phyloP scores from a whole-genome alignment of 2,113 vertebrate genomes.

The Chauna torquata region DNA sequence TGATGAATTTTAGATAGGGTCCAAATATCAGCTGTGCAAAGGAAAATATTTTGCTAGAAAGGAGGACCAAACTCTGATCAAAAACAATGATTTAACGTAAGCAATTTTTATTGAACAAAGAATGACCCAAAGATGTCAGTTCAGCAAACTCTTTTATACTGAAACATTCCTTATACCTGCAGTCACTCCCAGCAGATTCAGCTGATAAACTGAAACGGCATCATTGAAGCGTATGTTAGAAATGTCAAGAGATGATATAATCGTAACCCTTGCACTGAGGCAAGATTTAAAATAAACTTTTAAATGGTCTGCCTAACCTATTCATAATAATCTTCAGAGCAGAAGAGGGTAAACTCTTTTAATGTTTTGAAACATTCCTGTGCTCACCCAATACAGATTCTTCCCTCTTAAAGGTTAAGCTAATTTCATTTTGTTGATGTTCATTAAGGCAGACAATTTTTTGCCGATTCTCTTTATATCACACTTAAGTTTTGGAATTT shows the following conservation, averaged over 20 bases:
- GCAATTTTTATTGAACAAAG: neutral
- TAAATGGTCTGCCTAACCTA: neutral
- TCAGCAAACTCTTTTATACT: neutral
- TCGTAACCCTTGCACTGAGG: neutral
- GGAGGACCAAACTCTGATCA: neutral
- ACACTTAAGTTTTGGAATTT: fast-evolving
- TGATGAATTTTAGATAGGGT: neutral
- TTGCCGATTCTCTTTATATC: neutral
- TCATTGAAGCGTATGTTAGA: neutral
- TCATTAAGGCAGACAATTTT: neutral
- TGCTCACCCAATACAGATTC: neutral
- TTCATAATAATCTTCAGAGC: neutral
- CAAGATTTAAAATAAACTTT: neutral
- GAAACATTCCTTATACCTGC: neutral
- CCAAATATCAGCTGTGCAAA: neutral
- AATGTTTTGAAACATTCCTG: neutral
- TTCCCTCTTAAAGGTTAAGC: neutral
- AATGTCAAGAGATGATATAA: neutral
- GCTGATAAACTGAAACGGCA: neutral
- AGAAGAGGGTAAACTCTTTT: neutral
- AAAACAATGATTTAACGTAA: neutral
- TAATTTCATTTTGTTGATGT: neutral
- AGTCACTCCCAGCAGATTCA: neutral
- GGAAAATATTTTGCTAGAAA: neutral
- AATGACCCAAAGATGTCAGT: neutral